Conservation (phyloP, 2,888 invertebrate genomes). For the Diaperis boleti region DNA sequence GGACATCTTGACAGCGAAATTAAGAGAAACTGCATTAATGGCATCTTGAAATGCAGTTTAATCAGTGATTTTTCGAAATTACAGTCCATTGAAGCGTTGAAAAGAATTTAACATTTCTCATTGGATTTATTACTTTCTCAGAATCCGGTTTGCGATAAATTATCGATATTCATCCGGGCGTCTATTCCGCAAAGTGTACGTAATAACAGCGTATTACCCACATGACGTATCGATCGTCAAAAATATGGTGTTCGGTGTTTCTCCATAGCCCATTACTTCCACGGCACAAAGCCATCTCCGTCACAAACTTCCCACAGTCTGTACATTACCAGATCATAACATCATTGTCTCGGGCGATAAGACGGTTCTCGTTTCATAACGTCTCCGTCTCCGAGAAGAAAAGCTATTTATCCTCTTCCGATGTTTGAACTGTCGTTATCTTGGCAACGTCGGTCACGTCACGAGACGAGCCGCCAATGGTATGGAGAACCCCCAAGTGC, state of each 20-base stretch:
- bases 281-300: neutral
- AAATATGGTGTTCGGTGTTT: neutral
- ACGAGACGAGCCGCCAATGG: slow-evolving; percentile 25
- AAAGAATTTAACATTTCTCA: neutral
- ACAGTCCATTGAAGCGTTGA: no score
- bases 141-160: neutral
- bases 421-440: slow-evolving; percentile 23
- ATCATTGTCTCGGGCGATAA: neutral
- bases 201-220: no score
- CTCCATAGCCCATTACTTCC: neutral
- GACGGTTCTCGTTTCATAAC: slow-evolving; percentile 17
- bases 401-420: slow-evolving; percentile 12
- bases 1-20: no score
- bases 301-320: slow-evolving; percentile 4
- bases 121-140: neutral
- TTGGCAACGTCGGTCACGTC: slow-evolving; percentile 14
- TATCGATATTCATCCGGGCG: neutral
- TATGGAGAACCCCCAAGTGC: slow-evolving; percentile 19
- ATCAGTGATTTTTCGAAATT: no score
- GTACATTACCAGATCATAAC: slow-evolving; percentile 4
- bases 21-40: no score
- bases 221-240: neutral
- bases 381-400: neutral
- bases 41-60: no score
- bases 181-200: no score